Evolutionary conservation across 1,140 invertebrate genomes (phyloP), one percentile per base, ranked within the genome.

Genomic region (Zaprionus taronus): DNA sequence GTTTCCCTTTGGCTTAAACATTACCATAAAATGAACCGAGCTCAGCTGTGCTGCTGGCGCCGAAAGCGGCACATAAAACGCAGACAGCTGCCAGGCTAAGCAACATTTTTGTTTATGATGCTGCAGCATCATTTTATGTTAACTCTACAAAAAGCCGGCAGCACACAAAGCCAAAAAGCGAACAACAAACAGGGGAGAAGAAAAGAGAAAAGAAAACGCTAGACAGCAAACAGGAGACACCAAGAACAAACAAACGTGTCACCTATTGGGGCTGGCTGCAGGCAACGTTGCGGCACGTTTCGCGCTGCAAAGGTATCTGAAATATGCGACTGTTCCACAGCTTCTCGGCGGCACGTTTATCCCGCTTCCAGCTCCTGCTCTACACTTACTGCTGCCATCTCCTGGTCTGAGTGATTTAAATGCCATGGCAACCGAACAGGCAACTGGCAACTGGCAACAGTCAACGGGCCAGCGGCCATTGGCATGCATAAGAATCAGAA

Each of bases 21-120:
- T 63, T 72, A 57, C 57, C 77, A 72, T 76, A 67, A 72, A 72
- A 28, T 41, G 22, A 38, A 51, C 38, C 28, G 57, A 56, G 67
- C 64, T 61, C 51, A 64, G 65, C 72, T 62, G 55, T 61, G 69
- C 56, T 65, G 62, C 38, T 72, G 63, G 34, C 60, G 44, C 28
- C 61, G 66, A 56, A 72, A 66, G 69, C 61, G 34, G 69, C 72
- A 47, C 76, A 72, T 82, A 82, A 83, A 82, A 82, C 75, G 56
- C 64, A 82, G 77, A 83, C 81, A 84, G 82, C 75, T 85, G 81
- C 57, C 81, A 70, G 71, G 68, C 74, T 72, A 83, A 74, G 79
- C 65, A 81, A 76, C 71, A 79, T 79, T 85, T 83, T 85, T 81
- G 75, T 79, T 85, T 79, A 85, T 76, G 78, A 84, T 81, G 80